These are phyloP conservation scores for Eptatretus burgeri DNA, from an alignment of 2,113 vertebrate species.

Conservation along the genomic window DNA sequence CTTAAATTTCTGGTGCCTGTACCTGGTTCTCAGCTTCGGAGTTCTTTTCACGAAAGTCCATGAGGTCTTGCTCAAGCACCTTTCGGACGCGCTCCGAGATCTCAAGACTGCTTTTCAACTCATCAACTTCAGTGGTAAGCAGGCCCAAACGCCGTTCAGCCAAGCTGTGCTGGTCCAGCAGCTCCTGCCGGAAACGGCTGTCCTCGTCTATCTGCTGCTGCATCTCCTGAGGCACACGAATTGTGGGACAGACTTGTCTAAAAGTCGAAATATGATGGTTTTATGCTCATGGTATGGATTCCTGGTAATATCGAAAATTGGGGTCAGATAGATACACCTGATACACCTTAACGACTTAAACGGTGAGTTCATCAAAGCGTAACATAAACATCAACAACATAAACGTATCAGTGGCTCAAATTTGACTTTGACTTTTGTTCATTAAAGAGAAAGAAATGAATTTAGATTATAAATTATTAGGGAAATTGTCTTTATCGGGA, in stretches of 20 bases:
- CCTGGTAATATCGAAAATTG: too few species aligned
- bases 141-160: conserved; percentile 22
- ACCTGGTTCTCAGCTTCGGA: conserved; percentile 27
- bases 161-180: conserved; percentile 18
- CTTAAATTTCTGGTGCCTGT: background rate
- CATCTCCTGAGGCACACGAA: conserved; percentile 17
- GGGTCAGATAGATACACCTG: too few species aligned
- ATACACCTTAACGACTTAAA: too few species aligned
- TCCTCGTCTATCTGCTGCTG: conserved; percentile 31
- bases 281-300: background rate
- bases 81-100: conserved; percentile 19
- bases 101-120: conserved; percentile 16
- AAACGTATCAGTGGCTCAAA: too few species aligned
- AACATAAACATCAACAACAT: too few species aligned
- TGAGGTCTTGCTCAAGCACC: conserved; percentile 20
- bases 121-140: conserved; percentile 18
- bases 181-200: conserved; percentile 17
- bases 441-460: too few species aligned
- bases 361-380: too few species aligned
- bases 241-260: too few species aligned
- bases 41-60: conserved; percentile 20
- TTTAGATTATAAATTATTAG: too few species aligned
- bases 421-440: too few species aligned
- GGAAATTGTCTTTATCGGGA: too few species aligned
- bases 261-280: background rate